phyloP scores from a whole-genome alignment of 2,113 vertebrate genomes.

The Ariopsis seemanni region DNA sequence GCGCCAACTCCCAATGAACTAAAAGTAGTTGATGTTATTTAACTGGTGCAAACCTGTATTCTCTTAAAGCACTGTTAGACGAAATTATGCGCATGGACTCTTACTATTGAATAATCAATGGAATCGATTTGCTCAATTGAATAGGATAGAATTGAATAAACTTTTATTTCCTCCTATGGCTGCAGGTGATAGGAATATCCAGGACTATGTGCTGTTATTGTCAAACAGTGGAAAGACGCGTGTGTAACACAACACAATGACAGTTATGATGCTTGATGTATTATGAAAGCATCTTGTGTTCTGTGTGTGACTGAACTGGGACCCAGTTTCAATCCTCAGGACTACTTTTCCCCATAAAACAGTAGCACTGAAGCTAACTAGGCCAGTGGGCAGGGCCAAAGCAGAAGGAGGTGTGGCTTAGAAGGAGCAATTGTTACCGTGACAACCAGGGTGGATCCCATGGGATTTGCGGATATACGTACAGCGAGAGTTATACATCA shows the following conservation, averaged over 20 bases:
- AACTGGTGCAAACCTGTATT: neutral
- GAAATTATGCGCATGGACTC: neutral
- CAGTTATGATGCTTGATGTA: neutral
- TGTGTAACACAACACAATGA: neutral
- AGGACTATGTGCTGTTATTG: neutral
- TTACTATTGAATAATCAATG: neutral
- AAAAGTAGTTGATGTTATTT: neutral
- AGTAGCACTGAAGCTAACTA: slow-evolving; percentile 51
- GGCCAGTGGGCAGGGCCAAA: slow-evolving; percentile 45
- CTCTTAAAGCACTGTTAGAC: neutral
- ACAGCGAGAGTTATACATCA: slow-evolving; percentile 44
- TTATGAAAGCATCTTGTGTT: neutral
- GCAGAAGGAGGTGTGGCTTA: slow-evolving; percentile 40
- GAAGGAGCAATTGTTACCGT: slow-evolving; percentile 50
- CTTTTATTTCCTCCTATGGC: neutral
- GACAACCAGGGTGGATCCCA: slow-evolving; percentile 40
- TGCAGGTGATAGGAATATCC: neutral
- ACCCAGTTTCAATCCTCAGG: neutral
- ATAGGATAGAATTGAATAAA: neutral
- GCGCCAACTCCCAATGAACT: neutral
- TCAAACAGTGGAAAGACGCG: neutral
- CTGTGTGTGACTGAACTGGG: slow-evolving; percentile 11
- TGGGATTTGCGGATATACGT: slow-evolving; percentile 52
- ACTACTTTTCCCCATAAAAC: slow-evolving; percentile 48
- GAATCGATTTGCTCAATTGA: neutral